Evolutionary conservation across 37 sponge, comb jelly and placozoan species (phyloP).

Genomic region (Oscarella lobularis): DNA sequence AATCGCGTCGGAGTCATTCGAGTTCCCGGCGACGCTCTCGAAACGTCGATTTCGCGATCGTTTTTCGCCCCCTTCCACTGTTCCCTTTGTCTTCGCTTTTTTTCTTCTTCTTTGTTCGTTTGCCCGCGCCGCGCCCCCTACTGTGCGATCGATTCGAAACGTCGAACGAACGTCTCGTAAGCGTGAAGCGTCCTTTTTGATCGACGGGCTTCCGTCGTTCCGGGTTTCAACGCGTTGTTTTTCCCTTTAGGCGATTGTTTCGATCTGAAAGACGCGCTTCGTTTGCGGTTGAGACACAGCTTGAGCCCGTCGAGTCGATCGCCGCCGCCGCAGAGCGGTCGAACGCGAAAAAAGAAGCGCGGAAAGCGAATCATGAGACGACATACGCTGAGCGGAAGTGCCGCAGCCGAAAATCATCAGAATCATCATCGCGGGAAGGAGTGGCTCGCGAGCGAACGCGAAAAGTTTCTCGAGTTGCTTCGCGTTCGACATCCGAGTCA

Average conservation of each 20-base stretch:
- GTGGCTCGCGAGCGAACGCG: neutral
- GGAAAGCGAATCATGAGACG: neutral
- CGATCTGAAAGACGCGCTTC: too few species aligned
- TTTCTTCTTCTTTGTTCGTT: neutral
- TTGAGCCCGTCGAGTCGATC: too few species aligned
- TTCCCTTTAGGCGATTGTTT: too few species aligned
- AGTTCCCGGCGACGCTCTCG: too few species aligned
- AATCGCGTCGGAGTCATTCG: too few species aligned
- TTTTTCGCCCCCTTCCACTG: neutral
- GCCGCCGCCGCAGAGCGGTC: neutral
- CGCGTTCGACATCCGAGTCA: neutral
- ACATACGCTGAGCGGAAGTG: neutral
- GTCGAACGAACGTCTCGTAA: too few species aligned
- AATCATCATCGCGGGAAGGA: neutral
- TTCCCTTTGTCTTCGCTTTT: neutral
- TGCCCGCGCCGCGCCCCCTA: neutral
- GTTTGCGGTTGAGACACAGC: too few species aligned
- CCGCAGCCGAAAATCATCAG: neutral
- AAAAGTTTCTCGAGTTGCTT: neutral
- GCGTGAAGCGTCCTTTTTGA: too few species aligned
- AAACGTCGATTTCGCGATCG: too few species aligned
- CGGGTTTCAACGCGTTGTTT: too few species aligned
- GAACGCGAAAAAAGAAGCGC: neutral
- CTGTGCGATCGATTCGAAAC: too few species aligned
- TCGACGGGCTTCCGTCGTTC: too few species aligned